Conservation (phyloP, 2,113 vertebrate species). For the Odobenus rosmarus region DNA sequence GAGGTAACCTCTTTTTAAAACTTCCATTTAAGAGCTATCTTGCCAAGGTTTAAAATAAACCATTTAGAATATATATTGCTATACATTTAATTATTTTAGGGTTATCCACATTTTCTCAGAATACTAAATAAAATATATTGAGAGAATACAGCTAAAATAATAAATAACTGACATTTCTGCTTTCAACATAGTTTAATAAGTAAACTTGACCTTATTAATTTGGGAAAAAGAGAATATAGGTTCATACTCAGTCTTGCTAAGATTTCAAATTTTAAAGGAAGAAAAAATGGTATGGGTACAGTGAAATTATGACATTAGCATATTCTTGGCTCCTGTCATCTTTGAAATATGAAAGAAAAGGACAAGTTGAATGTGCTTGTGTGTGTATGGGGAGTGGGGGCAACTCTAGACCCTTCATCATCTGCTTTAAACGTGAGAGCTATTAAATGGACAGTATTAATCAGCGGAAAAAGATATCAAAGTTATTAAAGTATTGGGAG, state of each 20-base stretch:
- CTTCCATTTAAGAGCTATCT: background rate
- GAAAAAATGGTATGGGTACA: background rate
- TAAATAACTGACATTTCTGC: constrained; percentile 22
- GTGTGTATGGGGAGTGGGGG: accelerated
- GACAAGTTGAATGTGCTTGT: too few relatives aligned
- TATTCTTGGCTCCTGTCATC: background rate
- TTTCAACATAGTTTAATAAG: background rate
- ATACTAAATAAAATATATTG: background rate
- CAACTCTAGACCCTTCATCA: background rate
- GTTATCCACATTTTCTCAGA: background rate
- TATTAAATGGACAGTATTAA: background rate
- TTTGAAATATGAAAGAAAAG: background rate
- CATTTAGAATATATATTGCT: background rate
- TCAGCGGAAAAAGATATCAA: background rate
- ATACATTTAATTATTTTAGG: background rate
- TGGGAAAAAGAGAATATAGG: background rate
- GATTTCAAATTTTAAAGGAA: background rate
- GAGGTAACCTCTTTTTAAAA: background rate
- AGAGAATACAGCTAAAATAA: background rate
- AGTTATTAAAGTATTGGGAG: background rate
- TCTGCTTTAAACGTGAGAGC: background rate
- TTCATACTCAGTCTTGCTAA: background rate
- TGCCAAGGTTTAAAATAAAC: background rate
- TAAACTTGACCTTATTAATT: background rate
- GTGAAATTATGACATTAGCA: background rate